Base-by-base conservation (phyloP, 2,888 invertebrate genomes). In the Physocephala rufipes region DNA sequence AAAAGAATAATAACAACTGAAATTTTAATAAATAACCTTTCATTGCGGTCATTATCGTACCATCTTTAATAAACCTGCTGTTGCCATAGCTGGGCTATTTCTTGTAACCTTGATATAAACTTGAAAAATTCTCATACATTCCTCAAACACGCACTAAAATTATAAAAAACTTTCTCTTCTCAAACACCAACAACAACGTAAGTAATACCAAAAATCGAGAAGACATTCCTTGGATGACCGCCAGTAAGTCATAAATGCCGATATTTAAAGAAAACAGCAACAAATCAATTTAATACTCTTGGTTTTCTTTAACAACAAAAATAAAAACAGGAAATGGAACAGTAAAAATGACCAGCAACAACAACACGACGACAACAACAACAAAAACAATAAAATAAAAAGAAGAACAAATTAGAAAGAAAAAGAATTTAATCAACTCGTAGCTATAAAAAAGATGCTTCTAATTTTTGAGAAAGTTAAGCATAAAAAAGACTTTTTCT, bases 111-210 rank as follows among this genome's bases (percentile, higher is more conserved):
- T 47, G 19, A 63, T 1, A 5, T 43, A 16, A 64, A 26, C 15
- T 28, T 47, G 24, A 59, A 30, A 53, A 66, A 66, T 66, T 66
- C 66, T 66, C 66, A 66, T 36, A 30, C 66, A 66, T 66, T 66
- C 66, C 66, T 36, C 24, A 64, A 4, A n/a, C 45, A 26, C 45
- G 26, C 55, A 53, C n/a, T 21, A 9, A 53, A 53, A 7, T 53
- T 21, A 36, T 36, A 9, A 26, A 47, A n/a, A 51, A 66, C 66
- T 66, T 66, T 66, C 66, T 66, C 66, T 19, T 16, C 53, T 36
- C n/a, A 2, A 53, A 53, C 19, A 53, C 16, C 51, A 21, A 2
- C 4, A 21, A 2, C 19, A 21, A n/a, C 21, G 12, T 5, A 1
- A 7, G n/a, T 12, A 53, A 53, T 21, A n/a, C 5, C 53, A 13